Evolutionary conservation across 2,888 invertebrate species (phyloP).

Genomic region (Gandaritis pyraliata): DNA sequence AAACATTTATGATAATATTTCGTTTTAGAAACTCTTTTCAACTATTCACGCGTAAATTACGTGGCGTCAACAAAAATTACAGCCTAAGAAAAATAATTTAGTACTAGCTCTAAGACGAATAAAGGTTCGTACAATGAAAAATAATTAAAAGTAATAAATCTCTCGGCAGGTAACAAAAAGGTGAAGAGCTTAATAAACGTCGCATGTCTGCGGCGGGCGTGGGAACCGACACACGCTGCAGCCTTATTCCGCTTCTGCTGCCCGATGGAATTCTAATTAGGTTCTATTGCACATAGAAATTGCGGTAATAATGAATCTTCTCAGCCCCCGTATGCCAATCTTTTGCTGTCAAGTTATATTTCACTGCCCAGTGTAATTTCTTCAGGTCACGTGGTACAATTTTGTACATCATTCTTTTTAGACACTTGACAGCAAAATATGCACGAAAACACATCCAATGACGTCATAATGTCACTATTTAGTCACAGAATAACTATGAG

Average conservation of each 20-base stretch:
- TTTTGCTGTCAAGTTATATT: too few species aligned
- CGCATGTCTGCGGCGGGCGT: slow-evolving; percentile 76
- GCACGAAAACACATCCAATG: too few species aligned
- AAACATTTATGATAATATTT: background rate
- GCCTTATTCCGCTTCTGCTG: slow-evolving; percentile 50
- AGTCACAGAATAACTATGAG: too few species aligned
- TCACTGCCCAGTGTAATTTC: too few species aligned
- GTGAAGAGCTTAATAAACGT: slow-evolving; percentile 82
- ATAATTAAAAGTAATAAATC: slow-evolving; percentile 85
- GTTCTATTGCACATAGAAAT: slow-evolving; percentile 23
- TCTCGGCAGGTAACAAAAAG: slow-evolving; percentile 82
- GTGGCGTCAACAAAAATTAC: slow-evolving; percentile 63
- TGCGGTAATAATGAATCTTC: slow-evolving; percentile 8
- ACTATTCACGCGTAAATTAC: slow-evolving; percentile 57
- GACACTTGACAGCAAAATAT: too few species aligned
- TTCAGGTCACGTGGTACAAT: too few species aligned
- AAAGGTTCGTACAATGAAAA: slow-evolving; percentile 79
- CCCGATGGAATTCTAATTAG: slow-evolving; percentile 44
- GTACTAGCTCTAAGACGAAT: slow-evolving; percentile 70
- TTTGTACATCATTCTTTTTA: too few species aligned
- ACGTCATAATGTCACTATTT: too few species aligned
- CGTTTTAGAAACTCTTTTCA: slow-evolving; percentile 6
- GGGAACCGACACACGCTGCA: slow-evolving; percentile 64
- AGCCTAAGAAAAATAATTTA: slow-evolving; percentile 75
- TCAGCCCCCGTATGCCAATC: background rate